Conservation (phyloP, 2,888 invertebrate genomes). For the Ophion costatus region DNA sequence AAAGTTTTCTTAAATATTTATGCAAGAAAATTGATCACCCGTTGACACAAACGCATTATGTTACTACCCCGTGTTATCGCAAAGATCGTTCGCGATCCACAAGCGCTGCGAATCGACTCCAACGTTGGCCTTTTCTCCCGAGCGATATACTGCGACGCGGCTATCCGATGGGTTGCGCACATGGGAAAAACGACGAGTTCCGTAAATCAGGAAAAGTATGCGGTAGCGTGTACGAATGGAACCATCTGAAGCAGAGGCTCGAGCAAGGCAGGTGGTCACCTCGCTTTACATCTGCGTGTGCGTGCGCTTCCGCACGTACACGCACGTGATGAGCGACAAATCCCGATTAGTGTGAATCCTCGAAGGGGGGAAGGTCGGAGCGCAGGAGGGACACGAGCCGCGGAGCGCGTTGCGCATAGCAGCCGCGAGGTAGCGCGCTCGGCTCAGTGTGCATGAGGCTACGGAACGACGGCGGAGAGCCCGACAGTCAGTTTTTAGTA, state of each 20-base stretch:
- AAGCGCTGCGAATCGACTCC: no score
- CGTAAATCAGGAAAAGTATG: not conserved
- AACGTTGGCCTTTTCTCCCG: not conserved
- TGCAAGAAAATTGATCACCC: no score
- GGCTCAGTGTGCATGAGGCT: not conserved
- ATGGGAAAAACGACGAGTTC: not conserved
- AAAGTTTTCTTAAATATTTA: not conserved
- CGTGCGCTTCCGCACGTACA: no score
- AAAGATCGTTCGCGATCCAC: no score
- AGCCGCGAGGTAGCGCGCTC: not conserved
- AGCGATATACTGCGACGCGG: not conserved
- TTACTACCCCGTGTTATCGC: no score
- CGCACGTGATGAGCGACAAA: no score
- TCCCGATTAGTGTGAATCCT: no score
- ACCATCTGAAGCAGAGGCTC: not conserved
- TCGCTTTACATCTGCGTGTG: not conserved
- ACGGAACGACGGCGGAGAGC: not conserved
- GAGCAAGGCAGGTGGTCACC: not conserved
- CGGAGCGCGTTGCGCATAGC: not conserved
- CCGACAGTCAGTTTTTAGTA: constrained; percentile 11
- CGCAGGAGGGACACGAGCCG: not conserved
- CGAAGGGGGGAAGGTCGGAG: not conserved
- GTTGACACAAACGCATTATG: no score
- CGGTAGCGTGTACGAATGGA: not conserved
- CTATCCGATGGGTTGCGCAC: not conserved